Conservation (phyloP, 2,797 vertebrate species). For the Streptopelia turtur region DNA sequence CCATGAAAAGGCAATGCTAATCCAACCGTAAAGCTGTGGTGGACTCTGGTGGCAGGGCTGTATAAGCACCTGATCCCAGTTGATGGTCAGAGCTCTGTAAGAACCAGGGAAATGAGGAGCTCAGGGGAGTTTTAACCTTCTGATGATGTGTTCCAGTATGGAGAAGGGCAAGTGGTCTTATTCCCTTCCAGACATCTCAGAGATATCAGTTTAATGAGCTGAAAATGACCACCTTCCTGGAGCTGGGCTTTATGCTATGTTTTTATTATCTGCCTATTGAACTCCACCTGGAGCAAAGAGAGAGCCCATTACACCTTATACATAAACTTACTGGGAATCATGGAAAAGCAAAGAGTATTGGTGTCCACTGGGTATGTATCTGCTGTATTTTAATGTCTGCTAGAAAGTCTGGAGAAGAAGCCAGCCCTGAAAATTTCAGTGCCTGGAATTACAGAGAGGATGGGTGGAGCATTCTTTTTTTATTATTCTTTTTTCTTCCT, state of each 20-base stretch:
- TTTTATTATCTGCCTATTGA: neutral
- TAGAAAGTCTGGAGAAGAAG: neutral
- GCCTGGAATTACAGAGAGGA: neutral
- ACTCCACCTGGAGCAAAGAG: neutral
- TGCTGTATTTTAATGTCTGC: fast-evolving
- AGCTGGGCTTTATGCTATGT: neutral
- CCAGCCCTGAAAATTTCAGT: neutral
- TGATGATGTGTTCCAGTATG: neutral
- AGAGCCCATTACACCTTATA: neutral
- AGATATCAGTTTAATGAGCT: neutral
- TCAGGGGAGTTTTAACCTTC: neutral
- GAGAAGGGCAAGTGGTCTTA: fast-evolving
- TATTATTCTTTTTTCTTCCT: neutral
- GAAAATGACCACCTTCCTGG: neutral
- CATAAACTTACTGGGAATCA: neutral
- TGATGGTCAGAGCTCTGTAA: neutral
- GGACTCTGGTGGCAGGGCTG: fast-evolving
- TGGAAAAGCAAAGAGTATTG: neutral
- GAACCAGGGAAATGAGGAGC: neutral
- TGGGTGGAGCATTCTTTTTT: conserved; percentile 14
- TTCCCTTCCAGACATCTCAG: neutral
- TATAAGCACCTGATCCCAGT: neutral
- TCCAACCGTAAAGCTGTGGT: neutral
- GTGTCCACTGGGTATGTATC: neutral
- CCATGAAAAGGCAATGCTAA: neutral